phyloP scores from a whole-genome alignment of 53 echinoderm and acorn worm genomes.

The Echinometra lucunter region DNA sequence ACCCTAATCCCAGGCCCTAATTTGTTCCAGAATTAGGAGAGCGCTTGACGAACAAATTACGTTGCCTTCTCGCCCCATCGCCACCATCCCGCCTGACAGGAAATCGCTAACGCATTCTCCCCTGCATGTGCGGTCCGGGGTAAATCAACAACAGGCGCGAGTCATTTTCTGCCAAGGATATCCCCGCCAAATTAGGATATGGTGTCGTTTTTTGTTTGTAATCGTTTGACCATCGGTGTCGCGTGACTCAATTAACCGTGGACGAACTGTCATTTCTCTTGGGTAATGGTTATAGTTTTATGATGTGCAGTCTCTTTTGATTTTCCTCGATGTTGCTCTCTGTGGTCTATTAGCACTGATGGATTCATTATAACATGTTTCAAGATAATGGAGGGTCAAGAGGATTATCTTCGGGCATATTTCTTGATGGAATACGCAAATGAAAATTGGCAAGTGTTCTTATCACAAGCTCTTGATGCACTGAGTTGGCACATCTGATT shows the following conservation, averaged over 20 bases:
- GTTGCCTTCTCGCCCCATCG: background rate
- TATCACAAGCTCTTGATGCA: constrained; percentile 18
- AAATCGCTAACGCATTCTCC: constrained; percentile 39
- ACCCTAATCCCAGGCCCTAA: constrained; percentile 45
- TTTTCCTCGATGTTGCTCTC: background rate
- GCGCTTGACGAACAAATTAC: constrained; percentile 40
- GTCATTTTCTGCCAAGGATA: background rate
- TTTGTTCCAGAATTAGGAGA: constrained; percentile 63
- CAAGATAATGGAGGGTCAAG: background rate
- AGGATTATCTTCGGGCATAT: constrained; percentile 8
- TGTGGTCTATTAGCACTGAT: constrained; percentile 28
- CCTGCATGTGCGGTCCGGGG: background rate
- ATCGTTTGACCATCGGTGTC: constrained; percentile 52
- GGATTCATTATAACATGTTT: background rate
- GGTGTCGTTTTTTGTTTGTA: constrained; percentile 47
- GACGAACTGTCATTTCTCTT: constrained; percentile 43
- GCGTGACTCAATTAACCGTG: constrained; percentile 61
- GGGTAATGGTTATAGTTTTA: constrained; percentile 2
- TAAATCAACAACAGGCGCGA: constrained; percentile 34
- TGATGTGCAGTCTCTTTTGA: constrained; percentile 28
- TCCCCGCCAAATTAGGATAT: constrained; percentile 41
- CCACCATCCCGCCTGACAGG: constrained; percentile 47
- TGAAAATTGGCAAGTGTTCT: constrained; percentile 37
- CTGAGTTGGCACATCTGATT: background rate
- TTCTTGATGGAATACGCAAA: constrained; percentile 11